Evolutionary conservation across 2,113 vertebrate genomes (phyloP), one percentile per base, ranked within the genome.

Genomic region (Laterallus jamaicensis): DNA sequence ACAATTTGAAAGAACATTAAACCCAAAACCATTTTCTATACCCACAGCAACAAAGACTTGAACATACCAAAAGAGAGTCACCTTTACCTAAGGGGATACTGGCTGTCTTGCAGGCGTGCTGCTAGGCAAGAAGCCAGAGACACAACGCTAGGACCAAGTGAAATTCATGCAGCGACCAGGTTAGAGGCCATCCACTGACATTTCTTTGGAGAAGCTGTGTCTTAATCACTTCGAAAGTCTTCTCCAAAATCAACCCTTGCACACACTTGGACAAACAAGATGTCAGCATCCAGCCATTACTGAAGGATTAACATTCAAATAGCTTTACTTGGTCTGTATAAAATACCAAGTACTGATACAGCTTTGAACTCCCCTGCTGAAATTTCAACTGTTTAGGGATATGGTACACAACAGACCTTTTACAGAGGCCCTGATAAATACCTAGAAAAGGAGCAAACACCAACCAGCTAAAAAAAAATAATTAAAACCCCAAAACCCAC

Each of bases 11-110:
- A 42, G 73, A 73, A 82, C 11, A 42, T 37, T 70, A 75, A 93
- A 67, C 5, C 20, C 58, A 42, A 19, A 47, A 59, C 19, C 3
- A 5, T 3, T 78, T 49, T 3, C 64, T 32, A 49, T 56, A 47
- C 15, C 15, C 19, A 21, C 20, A 50, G 20, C 0, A 0, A 78
- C 15, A 54, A 47, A 63, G 37, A 81, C 54, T 0, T 31, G 14
- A 70, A 91, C 8, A 11, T 1, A 29, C 0, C 1, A 1, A 40
- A 42, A 21, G 1, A 22, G 12, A 52, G 52, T 42, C 60, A 40
- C 9, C 0, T 69, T 50, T 44, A 67, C 35, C 26, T 21, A 13
- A 22, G 29, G 25, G 66, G 7, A 52, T 40, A 75, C 1, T 39
- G 66, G 70, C 42, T 54, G 22, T 24, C 44, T 26, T n/a, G n/a